A percentile compares a stretch with the other conserved stretches of the same genome.
Evolutionary conservation across 1,140 invertebrate genomes (phyloP).

Genomic region (Drosophila bipectinata): DNA sequence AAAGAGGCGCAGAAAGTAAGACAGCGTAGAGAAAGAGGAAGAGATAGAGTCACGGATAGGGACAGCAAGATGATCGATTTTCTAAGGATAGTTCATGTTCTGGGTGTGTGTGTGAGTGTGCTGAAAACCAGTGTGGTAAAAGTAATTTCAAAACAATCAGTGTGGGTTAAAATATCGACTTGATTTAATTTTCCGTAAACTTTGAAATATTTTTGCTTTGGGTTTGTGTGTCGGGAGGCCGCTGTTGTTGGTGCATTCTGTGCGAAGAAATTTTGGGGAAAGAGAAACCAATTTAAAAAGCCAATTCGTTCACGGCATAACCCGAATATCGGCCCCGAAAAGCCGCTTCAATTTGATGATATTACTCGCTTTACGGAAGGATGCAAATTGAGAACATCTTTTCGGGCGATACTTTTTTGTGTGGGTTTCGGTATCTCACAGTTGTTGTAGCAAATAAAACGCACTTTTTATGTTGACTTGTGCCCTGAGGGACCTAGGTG

Average conservation of each 20-base stretch:
- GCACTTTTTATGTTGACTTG: slow-evolving; percentile 35
- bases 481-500: slow-evolving; percentile 5
- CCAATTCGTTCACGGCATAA: slow-evolving; percentile 24
- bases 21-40: background rate
- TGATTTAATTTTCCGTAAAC: slow-evolving; percentile 26
- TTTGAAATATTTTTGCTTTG: background rate
- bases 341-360: background rate
- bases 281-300: slow-evolving; percentile 42
- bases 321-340: slow-evolving; percentile 1
- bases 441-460: slow-evolving; percentile 77
- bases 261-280: slow-evolving; percentile 34
- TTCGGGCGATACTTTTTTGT: background rate
- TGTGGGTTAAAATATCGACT: slow-evolving; percentile 44
- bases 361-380: background rate
- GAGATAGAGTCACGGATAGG: background rate
- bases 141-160: slow-evolving; percentile 54
- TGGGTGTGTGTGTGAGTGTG: slow-evolving; percentile 22
- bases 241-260: slow-evolving; percentile 44
- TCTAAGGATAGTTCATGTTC: background rate
- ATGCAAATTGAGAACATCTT: background rate
- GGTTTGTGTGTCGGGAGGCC: slow-evolving; percentile 13
- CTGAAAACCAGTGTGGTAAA: slow-evolving; percentile 52
- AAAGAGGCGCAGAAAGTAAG: background rate
- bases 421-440: slow-evolving; percentile 19
- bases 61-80: slow-evolving; percentile 5